A percentile compares a stretch with the other conserved stretches of the same genome.
phyloP scores from a whole-genome alignment of 2,797 vertebrate species.

The Muscicapa comitata region DNA sequence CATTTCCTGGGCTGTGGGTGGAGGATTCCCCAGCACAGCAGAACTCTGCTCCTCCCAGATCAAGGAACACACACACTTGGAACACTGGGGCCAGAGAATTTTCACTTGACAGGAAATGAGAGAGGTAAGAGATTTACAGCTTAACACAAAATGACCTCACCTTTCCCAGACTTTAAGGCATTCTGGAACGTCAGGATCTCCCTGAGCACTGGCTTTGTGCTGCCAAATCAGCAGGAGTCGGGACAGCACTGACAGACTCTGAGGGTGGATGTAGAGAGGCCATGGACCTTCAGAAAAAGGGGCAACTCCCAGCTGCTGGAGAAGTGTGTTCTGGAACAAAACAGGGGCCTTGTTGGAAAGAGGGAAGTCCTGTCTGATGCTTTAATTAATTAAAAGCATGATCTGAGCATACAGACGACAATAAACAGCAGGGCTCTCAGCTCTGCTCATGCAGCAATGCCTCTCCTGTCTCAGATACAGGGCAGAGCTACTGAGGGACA shows the following conservation, averaged over 20 bases:
- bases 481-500: background rate
- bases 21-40: background rate
- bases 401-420: background rate
- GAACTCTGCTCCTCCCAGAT: background rate
- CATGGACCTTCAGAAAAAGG: slow-evolving; percentile 95
- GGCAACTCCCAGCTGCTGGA: slow-evolving; percentile 94
- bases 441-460: background rate
- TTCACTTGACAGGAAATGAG: background rate
- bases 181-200: slow-evolving; percentile 93
- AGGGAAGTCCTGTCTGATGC: background rate
- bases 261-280: slow-evolving; percentile 96
- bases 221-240: slow-evolving; percentile 96
- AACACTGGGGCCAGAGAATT: background rate
- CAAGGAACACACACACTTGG: background rate
- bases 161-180: slow-evolving; percentile 98
- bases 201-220: slow-evolving; percentile 89
- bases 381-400: background rate
- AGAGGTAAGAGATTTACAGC: background rate
- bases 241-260: slow-evolving; percentile 93
- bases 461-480: background rate
- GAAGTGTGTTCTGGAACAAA: slow-evolving; percentile 85
- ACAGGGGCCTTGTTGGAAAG: background rate
- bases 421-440: background rate
- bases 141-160: slow-evolving; percentile 67
- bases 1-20: background rate